phyloP scores from a whole-genome alignment of 2,113 vertebrate species.

The Poeciliopsis retropinna region DNA sequence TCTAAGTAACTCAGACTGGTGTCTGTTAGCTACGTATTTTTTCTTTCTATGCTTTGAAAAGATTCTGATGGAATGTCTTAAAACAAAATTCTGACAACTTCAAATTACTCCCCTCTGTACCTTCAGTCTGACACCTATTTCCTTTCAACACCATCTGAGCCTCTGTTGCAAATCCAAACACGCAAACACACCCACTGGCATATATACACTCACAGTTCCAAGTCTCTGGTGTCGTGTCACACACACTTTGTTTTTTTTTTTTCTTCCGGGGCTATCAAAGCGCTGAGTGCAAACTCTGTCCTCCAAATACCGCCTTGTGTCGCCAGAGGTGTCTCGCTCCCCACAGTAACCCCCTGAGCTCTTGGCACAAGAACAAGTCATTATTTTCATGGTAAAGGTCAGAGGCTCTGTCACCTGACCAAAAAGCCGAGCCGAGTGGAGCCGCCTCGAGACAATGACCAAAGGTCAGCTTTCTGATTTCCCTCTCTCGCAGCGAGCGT shows the following conservation, averaged over 20 bases:
- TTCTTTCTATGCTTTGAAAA: slow-evolving; percentile 20
- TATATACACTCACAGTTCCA: slow-evolving; percentile 48
- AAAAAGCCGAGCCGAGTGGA: slow-evolving; percentile 66
- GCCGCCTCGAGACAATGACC: slow-evolving; percentile 68
- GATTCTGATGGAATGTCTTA: slow-evolving; percentile 44
- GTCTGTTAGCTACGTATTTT: background rate
- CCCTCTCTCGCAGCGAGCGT: slow-evolving; percentile 40
- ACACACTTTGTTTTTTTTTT: slow-evolving; percentile 70
- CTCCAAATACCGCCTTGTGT: slow-evolving; percentile 75
- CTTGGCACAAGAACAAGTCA: slow-evolving; percentile 76
- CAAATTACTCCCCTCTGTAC: slow-evolving; percentile 61
- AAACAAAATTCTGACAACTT: slow-evolving; percentile 65
- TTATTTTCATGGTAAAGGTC: slow-evolving; percentile 80
- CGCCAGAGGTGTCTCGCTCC: slow-evolving; percentile 72
- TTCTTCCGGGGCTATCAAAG: slow-evolving; percentile 71
- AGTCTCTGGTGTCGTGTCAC: slow-evolving; percentile 69
- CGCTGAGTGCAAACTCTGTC: slow-evolving; percentile 72
- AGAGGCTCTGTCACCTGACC: slow-evolving; percentile 73
- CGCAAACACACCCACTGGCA: slow-evolving; percentile 33
- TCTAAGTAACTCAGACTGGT: background rate
- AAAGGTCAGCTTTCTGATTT: slow-evolving; percentile 75
- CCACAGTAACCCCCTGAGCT: slow-evolving; percentile 62
- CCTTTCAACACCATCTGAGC: slow-evolving; percentile 62
- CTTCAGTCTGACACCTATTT: slow-evolving; percentile 67
- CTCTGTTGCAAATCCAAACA: slow-evolving; percentile 38